These are phyloP conservation scores for Acomys russatus DNA, from an alignment of 2,797 vertebrate genomes.

Conservation along the genomic window DNA sequence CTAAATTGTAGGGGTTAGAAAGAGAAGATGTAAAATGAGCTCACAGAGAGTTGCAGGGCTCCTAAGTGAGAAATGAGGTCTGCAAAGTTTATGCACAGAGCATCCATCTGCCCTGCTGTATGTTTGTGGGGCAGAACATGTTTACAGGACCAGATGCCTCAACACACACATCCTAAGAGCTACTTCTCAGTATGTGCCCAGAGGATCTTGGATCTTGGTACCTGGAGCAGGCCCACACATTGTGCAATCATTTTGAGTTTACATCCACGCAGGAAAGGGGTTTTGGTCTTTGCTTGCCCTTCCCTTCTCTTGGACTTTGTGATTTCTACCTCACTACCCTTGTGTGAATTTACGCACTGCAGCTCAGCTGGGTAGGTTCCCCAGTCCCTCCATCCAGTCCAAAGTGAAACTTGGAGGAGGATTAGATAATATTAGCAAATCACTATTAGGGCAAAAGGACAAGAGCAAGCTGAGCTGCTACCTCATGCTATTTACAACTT, in stretches of 20 bases:
- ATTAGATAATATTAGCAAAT: neutral
- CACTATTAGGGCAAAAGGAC: neutral
- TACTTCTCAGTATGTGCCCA: neutral
- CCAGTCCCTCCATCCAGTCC: neutral
- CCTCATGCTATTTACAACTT: neutral
- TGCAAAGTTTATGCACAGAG: neutral
- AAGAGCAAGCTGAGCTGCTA: neutral
- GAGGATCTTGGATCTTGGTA: neutral
- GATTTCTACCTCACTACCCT: neutral
- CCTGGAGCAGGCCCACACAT: neutral
- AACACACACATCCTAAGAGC: neutral
- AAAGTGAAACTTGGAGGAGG: neutral
- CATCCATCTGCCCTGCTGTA: neutral
- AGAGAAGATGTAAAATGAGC: neutral
- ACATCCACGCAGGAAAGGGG: neutral
- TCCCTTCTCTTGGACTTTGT: neutral
- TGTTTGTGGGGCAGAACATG: neutral
- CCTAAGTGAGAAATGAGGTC: neutral
- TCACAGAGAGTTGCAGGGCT: neutral
- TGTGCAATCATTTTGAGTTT: slow-evolving; percentile 24
- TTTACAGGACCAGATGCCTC: neutral
- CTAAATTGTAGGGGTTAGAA: slow-evolving; percentile 11
- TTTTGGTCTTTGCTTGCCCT: slow-evolving; percentile 29
- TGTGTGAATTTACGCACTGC: neutral
- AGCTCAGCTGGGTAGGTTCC: neutral